Percentiles rank a stretch among this genome's conserved stretches.
Evolutionary conservation across 2,888 invertebrate species (phyloP).

Genomic region (Gymnoscelis rufifasciata): DNA sequence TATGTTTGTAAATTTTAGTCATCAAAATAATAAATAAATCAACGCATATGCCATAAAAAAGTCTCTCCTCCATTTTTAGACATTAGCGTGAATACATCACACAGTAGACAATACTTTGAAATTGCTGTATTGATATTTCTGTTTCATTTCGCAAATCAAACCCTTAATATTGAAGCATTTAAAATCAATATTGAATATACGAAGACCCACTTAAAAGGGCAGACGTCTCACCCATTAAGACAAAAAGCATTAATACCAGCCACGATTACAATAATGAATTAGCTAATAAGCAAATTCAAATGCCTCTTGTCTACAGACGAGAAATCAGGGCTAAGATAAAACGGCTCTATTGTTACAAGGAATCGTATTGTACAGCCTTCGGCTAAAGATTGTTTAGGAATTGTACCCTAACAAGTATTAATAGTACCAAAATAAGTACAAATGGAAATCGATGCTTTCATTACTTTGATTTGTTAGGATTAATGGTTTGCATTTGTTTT

Average conservation of each 20-base stretch:
- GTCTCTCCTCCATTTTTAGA: no score
- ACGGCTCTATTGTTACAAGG: slow-evolving; percentile 5
- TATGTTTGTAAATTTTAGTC: no score
- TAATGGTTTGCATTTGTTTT: neutral
- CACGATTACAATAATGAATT: neutral
- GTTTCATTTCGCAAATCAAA: no score
- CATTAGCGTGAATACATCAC: no score
- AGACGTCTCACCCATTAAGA: neutral
- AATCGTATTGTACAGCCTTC: slow-evolving; percentile 1
- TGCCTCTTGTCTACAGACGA: neutral
- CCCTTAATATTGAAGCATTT: no score
- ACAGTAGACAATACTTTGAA: no score
- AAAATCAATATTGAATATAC: no score
- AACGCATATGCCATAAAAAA: no score
- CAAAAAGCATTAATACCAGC: neutral
- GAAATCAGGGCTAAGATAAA: slow-evolving; percentile 16
- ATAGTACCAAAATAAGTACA: slow-evolving; percentile 1
- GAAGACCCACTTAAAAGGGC: no score
- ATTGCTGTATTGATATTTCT: no score
- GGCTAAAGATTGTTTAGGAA: slow-evolving; percentile 5
- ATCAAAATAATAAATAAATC: no score
- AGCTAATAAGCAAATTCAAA: neutral
- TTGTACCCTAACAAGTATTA: no score
- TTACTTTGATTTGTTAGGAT: slow-evolving; percentile 1
- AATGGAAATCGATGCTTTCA: neutral